Base-by-base conservation (phyloP, 2,888 invertebrate genomes). In the Bruchidius siliquastri region DNA sequence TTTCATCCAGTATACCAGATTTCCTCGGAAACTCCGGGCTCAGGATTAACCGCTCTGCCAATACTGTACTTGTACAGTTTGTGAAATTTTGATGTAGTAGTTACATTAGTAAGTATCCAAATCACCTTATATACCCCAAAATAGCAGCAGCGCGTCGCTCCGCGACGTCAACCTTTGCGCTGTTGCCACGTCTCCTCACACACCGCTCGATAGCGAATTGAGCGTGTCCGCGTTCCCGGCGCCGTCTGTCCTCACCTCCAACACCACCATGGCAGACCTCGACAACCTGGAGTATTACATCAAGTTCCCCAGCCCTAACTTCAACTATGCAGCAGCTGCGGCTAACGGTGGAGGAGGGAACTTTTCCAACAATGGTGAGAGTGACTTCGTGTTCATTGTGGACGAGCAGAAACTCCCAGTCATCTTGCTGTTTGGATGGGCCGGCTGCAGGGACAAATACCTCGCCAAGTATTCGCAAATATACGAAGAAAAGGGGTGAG, bases 401-500 rank as follows among this genome's bases (percentile, higher is more conserved):
- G 88, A 90, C 79, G 90, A 91, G 78, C 88, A 88, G 69, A 90
- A 90, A 83, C 88, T 91, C 79, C 92, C 94, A 67, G 90, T 94
- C 71, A 91, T 94, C 32, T 85, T 93, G 76, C 86, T 94, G 76
- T 88, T 94, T 76, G 94, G 94, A 66, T 94, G 94, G 94, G 93
- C 93, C 71, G 94, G 94, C 67, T 93, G 94, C 84, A 89, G 92
- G 84, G 94, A 94, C 85, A 91, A 91, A 82, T 92, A 94, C 85
- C 85, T 94, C 72, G 90, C 92, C 79, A 94, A 94, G 84, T 94
- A 94, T 86, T 92, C 93, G 70, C 90, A 92, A 80, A 92, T 94
- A 75, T 94, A 94, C 83, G 92, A 94, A 82, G 90, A 93, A 75
- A 89, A 90, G 81, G 93, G 94, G 94, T 93, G 85, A 86, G 88